Percentiles rank a stretch among this genome's conserved stretches.
phyloP scores from a whole-genome alignment of 2,888 invertebrate species.

The Lamellibrachia satsuma region DNA sequence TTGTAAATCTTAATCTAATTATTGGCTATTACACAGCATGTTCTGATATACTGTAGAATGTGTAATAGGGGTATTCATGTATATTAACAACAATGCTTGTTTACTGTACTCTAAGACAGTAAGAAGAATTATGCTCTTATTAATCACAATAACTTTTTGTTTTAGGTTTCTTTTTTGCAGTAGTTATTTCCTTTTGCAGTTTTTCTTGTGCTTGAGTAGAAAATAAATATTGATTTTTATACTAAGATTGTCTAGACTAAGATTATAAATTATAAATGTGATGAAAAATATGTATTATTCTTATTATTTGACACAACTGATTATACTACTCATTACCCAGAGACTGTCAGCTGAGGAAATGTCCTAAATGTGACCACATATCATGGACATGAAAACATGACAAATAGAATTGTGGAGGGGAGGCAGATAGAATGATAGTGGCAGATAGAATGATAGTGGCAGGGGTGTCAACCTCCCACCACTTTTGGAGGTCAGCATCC shows the following conservation, averaged over 20 bases:
- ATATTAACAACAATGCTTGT: no score
- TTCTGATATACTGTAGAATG: no score
- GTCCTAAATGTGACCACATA: not conserved
- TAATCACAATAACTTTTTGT: no score
- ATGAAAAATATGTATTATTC: not conserved
- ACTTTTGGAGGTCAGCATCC: no score
- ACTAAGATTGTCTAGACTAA: not conserved
- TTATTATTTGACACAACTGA: not conserved
- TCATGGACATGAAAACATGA: not conserved
- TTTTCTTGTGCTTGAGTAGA: not conserved
- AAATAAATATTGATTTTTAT: not conserved
- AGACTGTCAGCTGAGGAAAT: not conserved
- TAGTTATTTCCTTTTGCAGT: not conserved
- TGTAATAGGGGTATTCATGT: no score
- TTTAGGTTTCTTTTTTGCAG: not conserved
- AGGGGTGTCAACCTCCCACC: no score
- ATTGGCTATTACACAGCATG: no score
- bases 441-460: not conserved
- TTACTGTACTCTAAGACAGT: no score
- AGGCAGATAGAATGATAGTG: not conserved
- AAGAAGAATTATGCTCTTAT: no score
- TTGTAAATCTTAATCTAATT: no score
- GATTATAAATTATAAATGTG: not conserved
- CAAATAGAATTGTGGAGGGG: not conserved
- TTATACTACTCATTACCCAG: not conserved